Percentiles rank a stretch among this genome's conserved stretches.
phyloP scores from a whole-genome alignment of 2,797 vertebrate species.

The Pseudocheirus occidentalis region DNA sequence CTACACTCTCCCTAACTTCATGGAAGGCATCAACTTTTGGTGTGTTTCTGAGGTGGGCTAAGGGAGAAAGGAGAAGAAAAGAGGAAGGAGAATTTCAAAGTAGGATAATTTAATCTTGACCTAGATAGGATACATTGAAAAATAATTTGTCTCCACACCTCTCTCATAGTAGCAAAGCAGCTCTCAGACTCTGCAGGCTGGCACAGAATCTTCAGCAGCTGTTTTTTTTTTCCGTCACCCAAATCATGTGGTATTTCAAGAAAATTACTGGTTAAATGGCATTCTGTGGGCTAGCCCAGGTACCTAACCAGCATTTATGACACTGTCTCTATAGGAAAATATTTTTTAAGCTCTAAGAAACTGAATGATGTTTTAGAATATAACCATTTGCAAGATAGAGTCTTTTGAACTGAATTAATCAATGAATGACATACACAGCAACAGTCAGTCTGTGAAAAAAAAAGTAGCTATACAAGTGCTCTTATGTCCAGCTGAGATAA shows the following conservation, averaged over 20 bases:
- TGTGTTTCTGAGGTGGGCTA: neutral
- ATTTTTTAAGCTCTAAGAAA: constrained; percentile 51
- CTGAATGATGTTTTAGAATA: constrained; percentile 50
- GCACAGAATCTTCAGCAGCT: neutral
- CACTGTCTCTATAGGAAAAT: neutral
- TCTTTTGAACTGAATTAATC: constrained; percentile 24
- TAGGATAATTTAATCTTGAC: neutral
- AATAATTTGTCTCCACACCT: neutral
- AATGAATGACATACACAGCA: neutral
- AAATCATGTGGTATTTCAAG: constrained; percentile 24
- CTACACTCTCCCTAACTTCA: neutral
- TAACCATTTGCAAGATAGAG: constrained; percentile 54
- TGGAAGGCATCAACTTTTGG: neutral
- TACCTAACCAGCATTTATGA: constrained; percentile 7
- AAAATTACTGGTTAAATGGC: constrained; percentile 2
- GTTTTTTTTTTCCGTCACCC: neutral
- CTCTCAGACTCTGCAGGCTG: neutral
- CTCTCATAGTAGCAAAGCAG: neutral
- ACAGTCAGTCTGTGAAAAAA: neutral
- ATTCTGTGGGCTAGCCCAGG: constrained; percentile 19
- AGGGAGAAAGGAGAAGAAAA: neutral
- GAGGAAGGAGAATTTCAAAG: neutral
- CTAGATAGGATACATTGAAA: neutral
- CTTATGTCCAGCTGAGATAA: constrained; percentile 16
- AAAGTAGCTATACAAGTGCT: neutral